phyloP scores from a whole-genome alignment of 1,140 invertebrate genomes.

The Nephotettix cincticeps region DNA sequence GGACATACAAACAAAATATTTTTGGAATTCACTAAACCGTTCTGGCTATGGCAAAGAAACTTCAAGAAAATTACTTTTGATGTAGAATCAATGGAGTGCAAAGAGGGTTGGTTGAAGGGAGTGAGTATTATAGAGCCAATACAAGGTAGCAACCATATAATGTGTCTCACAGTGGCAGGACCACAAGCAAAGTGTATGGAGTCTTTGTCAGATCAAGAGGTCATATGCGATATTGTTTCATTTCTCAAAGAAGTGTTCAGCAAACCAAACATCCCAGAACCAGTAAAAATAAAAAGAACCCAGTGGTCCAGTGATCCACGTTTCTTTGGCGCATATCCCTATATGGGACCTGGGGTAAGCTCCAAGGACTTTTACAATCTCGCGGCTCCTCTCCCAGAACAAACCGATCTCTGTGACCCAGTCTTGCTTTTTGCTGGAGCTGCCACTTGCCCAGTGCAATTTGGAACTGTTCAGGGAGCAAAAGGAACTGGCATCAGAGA shows the following conservation, averaged over 20 bases:
- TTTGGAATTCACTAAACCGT: conserved; percentile 74
- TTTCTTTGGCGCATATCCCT: conserved; percentile 69
- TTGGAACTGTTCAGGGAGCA: conserved; percentile 78
- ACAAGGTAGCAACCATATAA: conserved; percentile 63
- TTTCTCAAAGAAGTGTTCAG: conserved; percentile 14
- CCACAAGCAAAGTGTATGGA: conserved; percentile 64
- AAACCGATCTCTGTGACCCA: conserved; percentile 55
- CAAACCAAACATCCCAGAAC: conserved; percentile 53
- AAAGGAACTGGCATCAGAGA: conserved; percentile 77
- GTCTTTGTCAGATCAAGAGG: conserved; percentile 58
- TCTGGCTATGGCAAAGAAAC: conserved; percentile 61
- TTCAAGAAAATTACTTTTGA: conserved; percentile 58
- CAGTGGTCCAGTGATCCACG: conserved; percentile 70
- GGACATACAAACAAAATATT: conserved; percentile 79
- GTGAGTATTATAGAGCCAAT: conserved; percentile 64
- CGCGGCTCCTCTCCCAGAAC: conserved; percentile 61
- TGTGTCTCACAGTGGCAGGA: conserved; percentile 50
- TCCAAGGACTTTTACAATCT: conserved; percentile 54
- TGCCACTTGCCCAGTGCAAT: conserved; percentile 74
- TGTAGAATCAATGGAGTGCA: conserved; percentile 53
- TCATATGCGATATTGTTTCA: conserved; percentile 38
- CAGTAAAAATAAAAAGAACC: conserved; percentile 62
- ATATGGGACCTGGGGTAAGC: conserved; percentile 62
- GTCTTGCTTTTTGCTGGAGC: conserved; percentile 84
- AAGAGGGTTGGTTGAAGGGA: conserved; percentile 68